phyloP scores from a whole-genome alignment of 1,140 invertebrate species.

The Drosophila ogumai region DNA sequence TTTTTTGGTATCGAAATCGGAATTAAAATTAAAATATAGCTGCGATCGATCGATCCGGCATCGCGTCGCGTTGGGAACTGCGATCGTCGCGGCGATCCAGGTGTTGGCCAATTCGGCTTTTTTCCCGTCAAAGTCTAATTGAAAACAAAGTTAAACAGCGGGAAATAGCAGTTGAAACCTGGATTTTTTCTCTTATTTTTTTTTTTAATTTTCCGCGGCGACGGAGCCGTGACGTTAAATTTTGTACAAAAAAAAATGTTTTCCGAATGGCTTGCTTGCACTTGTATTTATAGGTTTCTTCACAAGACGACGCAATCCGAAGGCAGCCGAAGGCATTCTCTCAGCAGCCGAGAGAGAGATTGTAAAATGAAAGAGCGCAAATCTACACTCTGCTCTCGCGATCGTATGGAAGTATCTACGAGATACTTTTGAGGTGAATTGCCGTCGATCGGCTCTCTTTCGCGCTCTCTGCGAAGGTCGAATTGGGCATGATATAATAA shows the following conservation, averaged over 20 bases:
- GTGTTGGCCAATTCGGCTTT: constrained; percentile 33
- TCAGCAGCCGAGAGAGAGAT: background rate
- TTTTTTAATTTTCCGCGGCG: constrained; percentile 1
- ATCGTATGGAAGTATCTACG: background rate
- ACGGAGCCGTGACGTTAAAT: background rate
- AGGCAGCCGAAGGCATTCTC: background rate
- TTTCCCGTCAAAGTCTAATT: background rate
- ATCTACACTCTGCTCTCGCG: background rate
- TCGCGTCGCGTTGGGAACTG: constrained; percentile 42
- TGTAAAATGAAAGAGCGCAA: background rate
- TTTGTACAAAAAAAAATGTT: background rate
- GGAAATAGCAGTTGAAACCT: background rate
- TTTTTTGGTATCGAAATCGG: background rate
- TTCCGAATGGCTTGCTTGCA: background rate
- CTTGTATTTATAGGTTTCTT: constrained; percentile 16
- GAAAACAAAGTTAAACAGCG: background rate
- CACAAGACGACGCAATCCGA: background rate
- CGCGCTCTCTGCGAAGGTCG: constrained; percentile 2
- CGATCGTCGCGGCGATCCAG: constrained; percentile 59
- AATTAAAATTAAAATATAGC: background rate
- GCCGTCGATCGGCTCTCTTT: background rate
- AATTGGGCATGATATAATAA: constrained; percentile 2
- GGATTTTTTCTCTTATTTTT: background rate
- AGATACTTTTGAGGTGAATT: constrained; percentile 3
- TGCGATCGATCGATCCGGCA: constrained; percentile 19